These are phyloP conservation scores for Anthonomus grandis DNA, from an alignment of 1,140 invertebrate genomes.

Conservation along the genomic window DNA sequence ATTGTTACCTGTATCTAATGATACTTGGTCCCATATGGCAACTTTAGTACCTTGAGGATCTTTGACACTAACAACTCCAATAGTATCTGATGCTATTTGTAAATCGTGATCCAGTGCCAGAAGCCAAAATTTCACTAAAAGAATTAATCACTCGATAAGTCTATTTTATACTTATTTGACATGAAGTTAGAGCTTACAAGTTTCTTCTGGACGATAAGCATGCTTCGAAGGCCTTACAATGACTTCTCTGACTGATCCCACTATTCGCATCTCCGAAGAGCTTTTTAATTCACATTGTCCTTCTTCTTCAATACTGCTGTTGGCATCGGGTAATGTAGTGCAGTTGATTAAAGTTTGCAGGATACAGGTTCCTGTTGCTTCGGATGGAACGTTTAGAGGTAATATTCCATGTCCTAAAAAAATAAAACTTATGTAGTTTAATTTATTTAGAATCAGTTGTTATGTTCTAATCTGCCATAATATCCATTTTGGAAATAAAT, in stretches of 20 bases:
- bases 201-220: conserved; percentile 59
- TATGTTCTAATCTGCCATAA: too few species aligned
- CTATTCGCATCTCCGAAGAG: conserved; percentile 55
- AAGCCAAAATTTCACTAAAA: conserved; percentile 63
- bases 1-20: conserved; percentile 54
- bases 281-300: conserved; percentile 55
- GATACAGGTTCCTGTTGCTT: conserved; percentile 53
- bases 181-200: conserved; percentile 50
- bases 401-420: conserved; percentile 62
- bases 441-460: conserved; percentile 1
- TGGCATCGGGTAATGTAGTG: conserved; percentile 20
- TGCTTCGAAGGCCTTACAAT: conserved; percentile 58
- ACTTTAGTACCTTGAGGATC: conserved; percentile 61
- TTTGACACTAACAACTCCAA: conserved; percentile 57
- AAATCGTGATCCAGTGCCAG: conserved; percentile 61
- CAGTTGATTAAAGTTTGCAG: conserved; percentile 59
- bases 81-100: conserved; percentile 53
- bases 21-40: conserved; percentile 60
- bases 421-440: conserved; percentile 14
- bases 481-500: too few species aligned
- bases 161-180: neutral
- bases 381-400: conserved; percentile 56
- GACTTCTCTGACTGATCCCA: conserved; percentile 60
- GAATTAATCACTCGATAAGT: too few species aligned
- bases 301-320: conserved; percentile 26